phyloP scores from a whole-genome alignment of 37 sponge, comb jelly and placozoan genomes.

The Petrosia ficiformis region DNA sequence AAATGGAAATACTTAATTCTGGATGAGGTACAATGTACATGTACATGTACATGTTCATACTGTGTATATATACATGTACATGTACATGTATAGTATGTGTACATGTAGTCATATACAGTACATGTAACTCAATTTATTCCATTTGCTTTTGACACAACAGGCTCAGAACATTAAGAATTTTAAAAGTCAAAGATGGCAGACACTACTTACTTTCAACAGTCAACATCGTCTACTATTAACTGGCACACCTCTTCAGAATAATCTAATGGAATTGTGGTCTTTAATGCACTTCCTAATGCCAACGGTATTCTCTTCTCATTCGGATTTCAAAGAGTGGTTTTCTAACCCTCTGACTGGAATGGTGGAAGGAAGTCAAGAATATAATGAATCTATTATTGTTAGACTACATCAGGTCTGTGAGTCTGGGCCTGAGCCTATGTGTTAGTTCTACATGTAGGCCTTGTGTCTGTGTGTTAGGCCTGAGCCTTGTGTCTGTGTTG shows the following conservation, averaged over 20 bases:
- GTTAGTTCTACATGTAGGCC: not conserved
- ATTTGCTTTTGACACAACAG: conserved; percentile 20
- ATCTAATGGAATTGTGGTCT: conserved; percentile 99
- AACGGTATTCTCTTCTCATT: conserved; percentile 90
- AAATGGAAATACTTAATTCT: conserved; percentile 95
- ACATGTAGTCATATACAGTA: not conserved
- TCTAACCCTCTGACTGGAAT: conserved; percentile 98
- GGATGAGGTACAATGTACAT: conserved; percentile 73
- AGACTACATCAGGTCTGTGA: conserved; percentile 88
- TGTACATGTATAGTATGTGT: no score
- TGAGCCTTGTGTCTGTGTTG: no score
- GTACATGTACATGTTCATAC: not conserved
- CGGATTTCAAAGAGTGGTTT: conserved; percentile 99
- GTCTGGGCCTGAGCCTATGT: no score
- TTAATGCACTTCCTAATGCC: conserved; percentile 99
- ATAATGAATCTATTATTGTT: conserved; percentile 88
- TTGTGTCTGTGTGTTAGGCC: no score
- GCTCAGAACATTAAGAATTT: conserved; percentile 99
- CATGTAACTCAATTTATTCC: not conserved
- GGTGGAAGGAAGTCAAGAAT: conserved; percentile 98
- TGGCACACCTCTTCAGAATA: conserved; percentile 98
- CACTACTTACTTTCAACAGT: conserved; percentile 92
- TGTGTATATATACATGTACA: no score
- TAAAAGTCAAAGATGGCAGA: conserved; percentile 99
- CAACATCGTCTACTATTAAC: conserved; percentile 92